These are phyloP conservation scores for Troides aeacus DNA, from an alignment of 2,888 invertebrate species.

Conservation along the genomic window DNA sequence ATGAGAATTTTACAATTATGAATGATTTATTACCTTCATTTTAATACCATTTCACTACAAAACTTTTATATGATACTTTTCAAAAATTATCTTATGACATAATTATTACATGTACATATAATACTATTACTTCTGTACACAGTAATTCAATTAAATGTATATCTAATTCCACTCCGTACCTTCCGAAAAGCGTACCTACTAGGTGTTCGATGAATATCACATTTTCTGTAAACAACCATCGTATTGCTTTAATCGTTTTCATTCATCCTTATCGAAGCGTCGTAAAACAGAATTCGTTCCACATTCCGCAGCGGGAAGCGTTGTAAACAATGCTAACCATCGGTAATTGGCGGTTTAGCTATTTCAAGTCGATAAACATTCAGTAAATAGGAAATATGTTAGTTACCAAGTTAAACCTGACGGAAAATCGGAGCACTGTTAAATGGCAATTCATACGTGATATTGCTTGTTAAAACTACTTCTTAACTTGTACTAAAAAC, in stretches of 20 bases:
- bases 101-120: no score
- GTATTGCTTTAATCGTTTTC: conserved; percentile 23
- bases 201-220: neutral
- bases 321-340: conserved; percentile 21
- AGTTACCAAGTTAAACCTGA: neutral
- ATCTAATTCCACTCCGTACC: no score
- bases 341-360: conserved; percentile 21
- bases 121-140: no score
- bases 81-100: no score
- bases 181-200: no score
- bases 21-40: no score
- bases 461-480: neutral
- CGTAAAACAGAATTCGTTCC: conserved; percentile 24
- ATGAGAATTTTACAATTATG: no score
- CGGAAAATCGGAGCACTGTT: neutral
- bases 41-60: no score
- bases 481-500: neutral
- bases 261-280: conserved; percentile 26
- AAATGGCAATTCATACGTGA: neutral
- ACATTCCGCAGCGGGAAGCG: conserved; percentile 24
- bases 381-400: conserved; percentile 3
- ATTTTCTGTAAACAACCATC: conserved; percentile 6
- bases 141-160: no score
- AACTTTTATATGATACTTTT: no score
- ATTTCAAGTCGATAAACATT: conserved; percentile 25